Evolutionary conservation across 2,888 invertebrate genomes (phyloP).

Genomic region (Mesodorylaimus sp.): DNA sequence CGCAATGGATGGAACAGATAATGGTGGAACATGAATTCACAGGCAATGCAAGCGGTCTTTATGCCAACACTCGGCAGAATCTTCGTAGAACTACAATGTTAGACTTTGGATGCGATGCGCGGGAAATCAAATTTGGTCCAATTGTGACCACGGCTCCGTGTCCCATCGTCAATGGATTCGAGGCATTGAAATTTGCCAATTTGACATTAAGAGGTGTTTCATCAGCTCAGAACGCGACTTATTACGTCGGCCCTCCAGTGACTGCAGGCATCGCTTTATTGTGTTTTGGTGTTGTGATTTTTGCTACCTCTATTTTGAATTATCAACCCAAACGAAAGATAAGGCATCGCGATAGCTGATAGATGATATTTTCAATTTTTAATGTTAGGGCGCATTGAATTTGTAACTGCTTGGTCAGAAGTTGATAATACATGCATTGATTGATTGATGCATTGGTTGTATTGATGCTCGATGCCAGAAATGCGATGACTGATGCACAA

Average conservation of each 20-base stretch:
- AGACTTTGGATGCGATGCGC: background rate
- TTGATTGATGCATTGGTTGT: no score
- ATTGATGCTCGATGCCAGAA: no score
- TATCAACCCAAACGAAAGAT: background rate
- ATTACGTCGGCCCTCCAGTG: background rate
- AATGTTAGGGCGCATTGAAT: no score
- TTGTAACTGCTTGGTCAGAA: no score
- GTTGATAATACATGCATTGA: no score
- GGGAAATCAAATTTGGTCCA: background rate
- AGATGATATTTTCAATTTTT: no score
- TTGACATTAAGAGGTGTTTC: background rate
- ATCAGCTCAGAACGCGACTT: background rate
- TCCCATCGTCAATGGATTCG: background rate
- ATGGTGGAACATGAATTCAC: background rate
- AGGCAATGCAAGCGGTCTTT: background rate
- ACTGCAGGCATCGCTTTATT: no score
- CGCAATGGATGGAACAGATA: slow-evolving; percentile 5
- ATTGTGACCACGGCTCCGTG: background rate
- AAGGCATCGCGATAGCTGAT: background rate
- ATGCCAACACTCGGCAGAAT: background rate
- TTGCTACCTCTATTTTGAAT: background rate
- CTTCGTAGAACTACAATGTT: background rate
- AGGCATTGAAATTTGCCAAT: background rate
- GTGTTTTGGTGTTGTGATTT: background rate
- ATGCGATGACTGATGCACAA: no score